Conservation (phyloP, 2,888 invertebrate species). For the Metalampra italica region DNA sequence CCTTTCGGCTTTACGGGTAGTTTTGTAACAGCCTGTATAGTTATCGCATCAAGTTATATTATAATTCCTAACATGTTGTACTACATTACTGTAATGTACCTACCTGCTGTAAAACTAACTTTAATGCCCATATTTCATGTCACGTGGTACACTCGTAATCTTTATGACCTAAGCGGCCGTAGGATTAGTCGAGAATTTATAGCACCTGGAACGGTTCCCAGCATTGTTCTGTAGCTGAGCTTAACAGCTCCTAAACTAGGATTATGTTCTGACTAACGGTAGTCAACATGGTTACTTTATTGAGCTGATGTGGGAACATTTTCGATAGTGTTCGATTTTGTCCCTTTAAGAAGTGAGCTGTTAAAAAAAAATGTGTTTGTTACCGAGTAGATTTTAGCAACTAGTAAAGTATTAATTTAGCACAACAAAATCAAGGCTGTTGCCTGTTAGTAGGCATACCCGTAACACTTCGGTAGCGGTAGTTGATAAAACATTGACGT, state of each 20-base stretch:
- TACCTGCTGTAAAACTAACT: constrained; percentile 2
- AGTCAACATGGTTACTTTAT: constrained; percentile 14
- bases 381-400: no score
- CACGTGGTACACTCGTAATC: constrained; percentile 25
- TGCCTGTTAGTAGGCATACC: no score
- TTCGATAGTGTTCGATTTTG: neutral
- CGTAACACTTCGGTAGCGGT: no score
- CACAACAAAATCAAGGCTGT: no score
- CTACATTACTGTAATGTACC: neutral
- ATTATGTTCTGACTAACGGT: constrained; percentile 29
- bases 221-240: constrained; percentile 28
- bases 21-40: no score
- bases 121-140: constrained; percentile 13
- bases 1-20: no score
- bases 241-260: constrained; percentile 26
- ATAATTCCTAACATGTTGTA: neutral
- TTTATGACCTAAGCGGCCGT: constrained; percentile 35
- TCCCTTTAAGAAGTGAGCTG: no score
- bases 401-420: no score
- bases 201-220: constrained; percentile 27
- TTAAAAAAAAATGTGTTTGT: no score
- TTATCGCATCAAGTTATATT: no score
- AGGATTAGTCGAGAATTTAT: constrained; percentile 45
- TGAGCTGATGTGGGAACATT: neutral
- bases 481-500: no score